Evolutionary conservation across 1,140 invertebrate genomes (phyloP), one percentile per base, ranked within the genome.

Genomic region (Orius insidiosus): DNA sequence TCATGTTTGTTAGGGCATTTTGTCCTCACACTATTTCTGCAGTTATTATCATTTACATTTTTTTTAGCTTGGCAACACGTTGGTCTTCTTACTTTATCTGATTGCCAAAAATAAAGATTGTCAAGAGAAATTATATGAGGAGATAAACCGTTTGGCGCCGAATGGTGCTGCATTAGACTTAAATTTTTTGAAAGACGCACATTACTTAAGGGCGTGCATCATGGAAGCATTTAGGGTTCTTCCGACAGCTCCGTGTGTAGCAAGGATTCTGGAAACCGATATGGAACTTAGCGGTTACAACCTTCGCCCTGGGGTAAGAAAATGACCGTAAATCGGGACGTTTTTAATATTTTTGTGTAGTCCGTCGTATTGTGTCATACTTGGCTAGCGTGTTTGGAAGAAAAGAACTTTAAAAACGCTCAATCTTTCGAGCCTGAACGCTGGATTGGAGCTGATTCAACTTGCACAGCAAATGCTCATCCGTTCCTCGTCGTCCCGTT

Each of bases 331-430:
- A 39, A 33, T 16, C n/a, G 13, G 35, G 30, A 11, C 32, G 13
- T 6, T 39, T 16, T 15, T 11, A 45, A 16, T 30, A 5, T 18
- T 19, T 40, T 40, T 51, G 61, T 67, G 0, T 57, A 89, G 79
- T 88, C 80, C 1, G 78, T 88, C 2, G 74, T 95, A 2, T 65
- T 92, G 19, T 76, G 84, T 32, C 85, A 93, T 53, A 88, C 82
- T 1, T 82, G 78, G 63, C 71, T 87, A 10, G 80, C 86, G 1
- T 86, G 84, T 54, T 63, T 76, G 43, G 70, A 77, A 15, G 74
- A 85, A n/a, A 62, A 70, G 35, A 84, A 89, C 61, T 94, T 84
- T 62, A 71, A 70, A 48, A 65, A 80, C 38, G 78, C 87, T 3
- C 60, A 69, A 31, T 64, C 78, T 47, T 95, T 78, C 58, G 58